A percentile compares a stretch with the other conserved stretches of the same genome.
These are phyloP conservation scores for Epinephelus fuscoguttatus DNA, from an alignment of 2,113 vertebrate genomes.

Conservation along the genomic window DNA sequence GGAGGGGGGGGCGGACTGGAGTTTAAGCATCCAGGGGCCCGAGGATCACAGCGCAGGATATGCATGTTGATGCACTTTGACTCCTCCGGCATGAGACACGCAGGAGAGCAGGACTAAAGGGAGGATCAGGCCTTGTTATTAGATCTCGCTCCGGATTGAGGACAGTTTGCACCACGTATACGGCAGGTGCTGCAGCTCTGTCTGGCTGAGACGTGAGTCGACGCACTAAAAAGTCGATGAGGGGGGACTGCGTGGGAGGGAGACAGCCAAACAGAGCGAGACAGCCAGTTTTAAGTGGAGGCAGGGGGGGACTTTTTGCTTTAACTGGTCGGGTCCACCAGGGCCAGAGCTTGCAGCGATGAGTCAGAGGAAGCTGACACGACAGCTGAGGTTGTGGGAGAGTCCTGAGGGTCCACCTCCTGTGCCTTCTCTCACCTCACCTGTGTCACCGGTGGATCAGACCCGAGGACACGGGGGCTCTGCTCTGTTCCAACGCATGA, in stretches of 20 bases:
- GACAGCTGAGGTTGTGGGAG: slow-evolving; percentile 77
- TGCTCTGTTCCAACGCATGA: slow-evolving; percentile 74
- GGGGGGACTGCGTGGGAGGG: slow-evolving; percentile 59
- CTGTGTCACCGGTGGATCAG: slow-evolving; percentile 66
- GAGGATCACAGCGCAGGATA: slow-evolving; percentile 62
- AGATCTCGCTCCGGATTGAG: slow-evolving; percentile 50
- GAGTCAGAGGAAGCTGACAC: slow-evolving; percentile 81
- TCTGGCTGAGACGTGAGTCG: slow-evolving; percentile 47
- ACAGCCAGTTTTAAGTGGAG: slow-evolving; percentile 68
- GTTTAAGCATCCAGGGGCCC: slow-evolving; percentile 46
- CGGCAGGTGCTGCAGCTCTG: slow-evolving; percentile 50
- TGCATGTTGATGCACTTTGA: slow-evolving; percentile 69
- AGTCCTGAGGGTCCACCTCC: slow-evolving; percentile 64
- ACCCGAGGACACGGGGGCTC: slow-evolving; percentile 62
- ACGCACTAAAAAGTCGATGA: slow-evolving; percentile 54
- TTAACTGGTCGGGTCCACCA: slow-evolving; percentile 46
- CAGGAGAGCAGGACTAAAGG: slow-evolving; percentile 47
- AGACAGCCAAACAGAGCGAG: slow-evolving; percentile 43
- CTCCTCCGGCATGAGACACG: slow-evolving; percentile 42
- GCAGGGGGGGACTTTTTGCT: slow-evolving; percentile 51
- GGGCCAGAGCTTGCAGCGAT: slow-evolving; percentile 70
- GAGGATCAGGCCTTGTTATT: slow-evolving; percentile 52
- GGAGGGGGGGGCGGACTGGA: slow-evolving; percentile 24
- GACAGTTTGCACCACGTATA: slow-evolving; percentile 39
- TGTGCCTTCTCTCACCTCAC: slow-evolving; percentile 62